These are phyloP conservation scores for Dasyurus viverrinus DNA, from an alignment of 2,113 vertebrate species.

Conservation along the genomic window DNA sequence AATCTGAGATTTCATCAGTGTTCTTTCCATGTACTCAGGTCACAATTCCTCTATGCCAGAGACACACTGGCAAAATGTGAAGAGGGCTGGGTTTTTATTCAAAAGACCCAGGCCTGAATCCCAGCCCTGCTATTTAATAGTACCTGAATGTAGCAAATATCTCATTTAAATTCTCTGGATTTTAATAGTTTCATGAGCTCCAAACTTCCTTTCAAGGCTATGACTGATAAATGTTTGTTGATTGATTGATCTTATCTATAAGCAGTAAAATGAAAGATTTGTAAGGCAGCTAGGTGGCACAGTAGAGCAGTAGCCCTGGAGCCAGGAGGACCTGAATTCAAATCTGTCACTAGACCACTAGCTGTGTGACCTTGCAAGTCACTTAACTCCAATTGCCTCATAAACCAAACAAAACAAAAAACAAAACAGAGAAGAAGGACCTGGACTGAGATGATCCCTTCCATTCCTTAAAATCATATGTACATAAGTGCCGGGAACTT, in stretches of 20 bases:
- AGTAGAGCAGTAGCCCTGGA: no score
- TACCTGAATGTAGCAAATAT: background rate
- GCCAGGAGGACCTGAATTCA: no score
- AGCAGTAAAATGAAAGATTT: background rate
- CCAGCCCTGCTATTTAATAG: background rate
- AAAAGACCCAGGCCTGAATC: background rate
- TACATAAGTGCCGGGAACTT: background rate
- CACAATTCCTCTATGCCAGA: background rate
- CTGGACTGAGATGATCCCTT: background rate
- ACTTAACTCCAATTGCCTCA: no score
- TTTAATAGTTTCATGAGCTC: background rate
- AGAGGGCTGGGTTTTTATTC: background rate
- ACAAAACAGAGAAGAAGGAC: background rate
- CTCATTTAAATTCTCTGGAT: background rate
- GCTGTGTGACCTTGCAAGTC: no score
- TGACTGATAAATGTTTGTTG: background rate
- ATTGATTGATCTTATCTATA: background rate
- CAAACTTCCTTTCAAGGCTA: background rate
- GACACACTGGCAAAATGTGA: background rate
- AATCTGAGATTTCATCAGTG: background rate
- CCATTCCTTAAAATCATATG: background rate
- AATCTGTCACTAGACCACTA: no score
- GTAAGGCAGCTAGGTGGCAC: no score
- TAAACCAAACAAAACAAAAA: no score
- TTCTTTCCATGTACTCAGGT: background rate